These are phyloP conservation scores for Varroa destructor DNA, from an alignment of 1,140 invertebrate species.

Conservation along the genomic window DNA sequence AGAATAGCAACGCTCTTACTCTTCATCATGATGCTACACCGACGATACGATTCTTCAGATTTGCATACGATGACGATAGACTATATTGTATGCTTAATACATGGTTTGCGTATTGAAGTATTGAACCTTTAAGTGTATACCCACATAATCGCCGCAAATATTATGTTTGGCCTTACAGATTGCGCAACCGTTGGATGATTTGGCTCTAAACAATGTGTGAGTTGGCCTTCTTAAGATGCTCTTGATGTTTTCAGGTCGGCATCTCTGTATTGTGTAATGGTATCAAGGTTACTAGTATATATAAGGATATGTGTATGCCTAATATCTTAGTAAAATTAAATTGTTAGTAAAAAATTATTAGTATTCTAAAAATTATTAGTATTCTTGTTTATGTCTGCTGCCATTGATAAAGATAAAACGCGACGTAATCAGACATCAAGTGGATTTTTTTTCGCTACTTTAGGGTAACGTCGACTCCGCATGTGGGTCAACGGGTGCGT, in stretches of 20 bases:
- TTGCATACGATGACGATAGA: too few species aligned
- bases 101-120: too few species aligned
- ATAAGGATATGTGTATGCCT: background rate
- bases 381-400: background rate
- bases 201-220: too few species aligned
- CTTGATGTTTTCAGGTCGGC: background rate
- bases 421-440: background rate
- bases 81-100: too few species aligned
- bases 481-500: background rate
- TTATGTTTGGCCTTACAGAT: too few species aligned
- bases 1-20: background rate
- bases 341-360: background rate
- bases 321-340: background rate
- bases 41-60: background rate
- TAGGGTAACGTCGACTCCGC: slow-evolving; percentile 8
- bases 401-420: background rate
- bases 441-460: background rate
- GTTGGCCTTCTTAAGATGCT: too few species aligned
- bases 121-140: too few species aligned
- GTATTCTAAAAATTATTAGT: background rate
- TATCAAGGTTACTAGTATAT: background rate
- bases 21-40: background rate
- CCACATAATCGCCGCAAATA: too few species aligned
- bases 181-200: too few species aligned
- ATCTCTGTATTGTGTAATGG: background rate